Evolutionary conservation across 2,113 vertebrate species (phyloP), one percentile per base, ranked within the genome.

Genomic region (Rhinogobius similis): DNA sequence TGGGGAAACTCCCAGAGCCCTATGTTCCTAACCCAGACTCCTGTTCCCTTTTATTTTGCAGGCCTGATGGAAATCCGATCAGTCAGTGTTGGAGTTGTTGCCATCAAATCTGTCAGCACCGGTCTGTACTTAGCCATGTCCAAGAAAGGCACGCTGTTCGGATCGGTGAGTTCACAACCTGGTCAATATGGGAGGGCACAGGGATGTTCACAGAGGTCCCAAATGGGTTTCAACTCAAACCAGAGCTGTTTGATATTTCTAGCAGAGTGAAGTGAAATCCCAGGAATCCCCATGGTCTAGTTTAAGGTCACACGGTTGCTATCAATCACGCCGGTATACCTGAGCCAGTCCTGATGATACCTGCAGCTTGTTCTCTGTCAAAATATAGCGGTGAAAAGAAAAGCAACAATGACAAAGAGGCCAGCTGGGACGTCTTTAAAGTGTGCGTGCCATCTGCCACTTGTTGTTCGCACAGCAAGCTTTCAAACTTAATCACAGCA

Each of bases 111-210:
- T 0, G 93, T 96, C 90, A 93, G 95, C 92, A 96, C 92, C 0
- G 95, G 96, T 80, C 93, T 97, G 93, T 98, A 95, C 77, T 90
- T 98, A 90, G 96, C 97, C 73, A 98, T 98, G 96, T 95, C 95
- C 91, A 94, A 93, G 90, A 92, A 75, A 85, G 97, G 96, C 84
- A 94, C 88, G 16, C 94, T 96, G 84, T 97, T 96, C 21, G 95
- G 96, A 87, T 96, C 95, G 94, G 97, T 97, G 94, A 90, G 94
- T 94, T 79, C 65, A 67, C 82, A 88, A 86, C 76, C 74, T 77
- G 70, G 81, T 81, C 74, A 76, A 78, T 70, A 52, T 58, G 44
- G 72, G 70, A 67, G 43, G 76, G 75, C 72, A 27, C 38, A 29
- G 62, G 27, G 77, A 68, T 75, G 65, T 62, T 67, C 70, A 63